Evolutionary conservation across 2,797 vertebrate species (phyloP).

Genomic region (Philypnodon macrostomus): DNA sequence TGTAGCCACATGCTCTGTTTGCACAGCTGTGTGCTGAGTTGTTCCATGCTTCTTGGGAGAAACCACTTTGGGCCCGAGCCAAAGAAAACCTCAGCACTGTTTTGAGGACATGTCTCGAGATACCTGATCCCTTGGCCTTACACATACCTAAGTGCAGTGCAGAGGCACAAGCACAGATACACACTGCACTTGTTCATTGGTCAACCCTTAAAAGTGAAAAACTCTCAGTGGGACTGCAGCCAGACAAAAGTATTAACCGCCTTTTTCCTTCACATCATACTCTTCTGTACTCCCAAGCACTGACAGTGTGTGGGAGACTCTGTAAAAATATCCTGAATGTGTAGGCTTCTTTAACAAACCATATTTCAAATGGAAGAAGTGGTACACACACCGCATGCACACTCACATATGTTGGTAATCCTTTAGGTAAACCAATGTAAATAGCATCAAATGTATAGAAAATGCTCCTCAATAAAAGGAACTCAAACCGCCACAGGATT

Average conservation of each 20-base stretch:
- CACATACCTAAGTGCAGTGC: conserved; percentile 44
- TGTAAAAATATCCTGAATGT: conserved; percentile 65
- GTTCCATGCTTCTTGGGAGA: conserved; percentile 67
- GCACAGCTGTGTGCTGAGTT: conserved; percentile 72
- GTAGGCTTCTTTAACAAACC: conserved; percentile 79
- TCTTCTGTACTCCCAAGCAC: conserved; percentile 43
- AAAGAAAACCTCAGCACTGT: conserved; percentile 66
- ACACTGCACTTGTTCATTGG: conserved; percentile 37
- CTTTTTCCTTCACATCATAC: conserved; percentile 42
- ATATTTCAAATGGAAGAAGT: conserved; percentile 34
- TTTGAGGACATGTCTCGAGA: conserved; percentile 63
- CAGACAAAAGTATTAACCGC: conserved; percentile 55
- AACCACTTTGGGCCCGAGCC: conserved; percentile 56
- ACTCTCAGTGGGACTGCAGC: conserved; percentile 40
- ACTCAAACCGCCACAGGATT: neutral
- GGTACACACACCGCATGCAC: conserved; percentile 18
- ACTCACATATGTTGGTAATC: conserved; percentile 23
- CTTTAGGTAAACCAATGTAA: conserved; percentile 18
- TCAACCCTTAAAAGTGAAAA: conserved; percentile 42
- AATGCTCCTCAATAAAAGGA: conserved; percentile 31
- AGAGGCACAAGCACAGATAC: conserved; percentile 9
- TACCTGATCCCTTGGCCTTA: conserved; percentile 57
- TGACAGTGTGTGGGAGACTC: conserved; percentile 60
- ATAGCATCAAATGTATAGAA: conserved; percentile 59
- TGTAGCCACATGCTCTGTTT: conserved; percentile 74